Percentiles rank a stretch among this genome's conserved stretches.
Conservation (phyloP, 1,140 invertebrate genomes). For the Papilio polyxenes region DNA sequence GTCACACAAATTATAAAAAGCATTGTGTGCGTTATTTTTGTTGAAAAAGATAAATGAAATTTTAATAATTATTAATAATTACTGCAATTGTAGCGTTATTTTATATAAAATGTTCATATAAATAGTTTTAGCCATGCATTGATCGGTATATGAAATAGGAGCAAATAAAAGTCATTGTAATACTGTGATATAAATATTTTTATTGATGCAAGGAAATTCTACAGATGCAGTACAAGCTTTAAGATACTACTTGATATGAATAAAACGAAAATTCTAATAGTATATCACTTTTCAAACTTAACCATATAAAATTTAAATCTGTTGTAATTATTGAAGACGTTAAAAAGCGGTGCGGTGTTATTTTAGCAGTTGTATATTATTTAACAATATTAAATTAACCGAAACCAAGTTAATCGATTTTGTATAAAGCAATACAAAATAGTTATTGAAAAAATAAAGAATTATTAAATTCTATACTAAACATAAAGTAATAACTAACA, state of each 20-base stretch:
- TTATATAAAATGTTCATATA: neutral
- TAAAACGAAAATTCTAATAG: conserved; percentile 6
- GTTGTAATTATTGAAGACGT: conserved; percentile 57
- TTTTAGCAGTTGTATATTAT: conserved; percentile 44
- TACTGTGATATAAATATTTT: conserved; percentile 68
- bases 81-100: neutral
- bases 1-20: neutral
- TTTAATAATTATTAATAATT: neutral
- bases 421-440: conserved; percentile 37
- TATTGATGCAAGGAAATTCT: conserved; percentile 53
- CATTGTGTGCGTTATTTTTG: neutral
- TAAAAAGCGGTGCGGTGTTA: conserved; percentile 66
- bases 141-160: conserved; percentile 33
- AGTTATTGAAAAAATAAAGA: conserved; percentile 18
- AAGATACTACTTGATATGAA: conserved; percentile 13
- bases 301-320: conserved; percentile 17
- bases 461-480: neutral
- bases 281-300: conserved; percentile 31
- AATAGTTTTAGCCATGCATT: conserved; percentile 2
- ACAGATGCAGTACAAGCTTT: conserved; percentile 21
- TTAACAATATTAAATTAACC: conserved; percentile 39
- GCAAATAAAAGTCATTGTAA: conserved; percentile 71
- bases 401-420: conserved; percentile 43
- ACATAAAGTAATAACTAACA: neutral
- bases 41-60: neutral